Evolutionary conservation across 2,113 vertebrate species (phyloP).

Genomic region (Lipophrys pholis): DNA sequence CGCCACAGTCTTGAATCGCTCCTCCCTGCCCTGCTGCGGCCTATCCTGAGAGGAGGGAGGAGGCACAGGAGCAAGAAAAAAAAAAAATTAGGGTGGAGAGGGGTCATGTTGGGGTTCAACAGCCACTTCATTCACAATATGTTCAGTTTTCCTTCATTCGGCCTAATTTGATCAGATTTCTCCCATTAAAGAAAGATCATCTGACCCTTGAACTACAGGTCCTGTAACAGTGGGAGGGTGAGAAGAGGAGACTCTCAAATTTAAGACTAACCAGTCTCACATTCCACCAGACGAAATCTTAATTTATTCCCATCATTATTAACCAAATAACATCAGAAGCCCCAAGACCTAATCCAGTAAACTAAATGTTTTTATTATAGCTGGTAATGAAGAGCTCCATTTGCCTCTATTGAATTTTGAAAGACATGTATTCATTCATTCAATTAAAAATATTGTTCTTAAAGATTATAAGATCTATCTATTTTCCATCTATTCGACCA

Average conservation of each 20-base stretch:
- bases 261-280: no score
- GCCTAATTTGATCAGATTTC: neutral
- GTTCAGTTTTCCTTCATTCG: neutral
- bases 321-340: no score
- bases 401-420: no score
- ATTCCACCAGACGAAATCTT: no score
- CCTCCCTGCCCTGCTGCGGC: neutral
- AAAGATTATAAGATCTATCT: no score
- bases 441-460: no score
- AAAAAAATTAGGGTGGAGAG: neutral
- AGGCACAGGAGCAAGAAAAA: neutral
- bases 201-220: neutral
- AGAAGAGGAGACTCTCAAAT: neutral
- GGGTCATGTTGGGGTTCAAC: neutral
- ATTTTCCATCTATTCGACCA: no score
- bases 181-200: neutral
- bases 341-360: neutral
- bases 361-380: no score
- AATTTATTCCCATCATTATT: no score
- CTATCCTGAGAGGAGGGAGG: neutral
- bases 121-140: no score
- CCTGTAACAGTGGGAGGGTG: constrained; percentile 25
- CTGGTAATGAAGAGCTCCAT: no score
- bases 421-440: no score
- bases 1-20: constrained; percentile 62